These are phyloP conservation scores for Leptogaster cylindrica DNA, from an alignment of 2,888 invertebrate genomes.

Conservation along the genomic window DNA sequence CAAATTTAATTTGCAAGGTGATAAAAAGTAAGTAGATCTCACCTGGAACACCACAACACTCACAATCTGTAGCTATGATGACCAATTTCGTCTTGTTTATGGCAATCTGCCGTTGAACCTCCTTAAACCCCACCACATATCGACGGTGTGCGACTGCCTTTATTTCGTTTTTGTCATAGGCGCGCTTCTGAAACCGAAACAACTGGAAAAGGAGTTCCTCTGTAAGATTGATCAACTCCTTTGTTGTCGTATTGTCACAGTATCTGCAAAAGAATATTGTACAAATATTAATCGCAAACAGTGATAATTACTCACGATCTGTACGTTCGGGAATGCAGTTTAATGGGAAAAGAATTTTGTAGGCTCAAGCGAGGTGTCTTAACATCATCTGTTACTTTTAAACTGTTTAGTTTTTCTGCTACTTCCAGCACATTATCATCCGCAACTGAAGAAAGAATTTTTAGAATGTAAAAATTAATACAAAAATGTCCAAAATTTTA, in stretches of 20 bases:
- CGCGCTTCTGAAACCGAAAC: slow-evolving; percentile 68
- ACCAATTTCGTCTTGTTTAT: slow-evolving; percentile 67
- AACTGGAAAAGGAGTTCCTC: slow-evolving; percentile 65
- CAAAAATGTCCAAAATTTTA: background rate
- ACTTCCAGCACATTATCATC: no score
- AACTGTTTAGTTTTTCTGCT: background rate
- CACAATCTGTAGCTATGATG: slow-evolving; percentile 70
- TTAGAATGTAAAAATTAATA: background rate
- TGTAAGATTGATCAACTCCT: slow-evolving; percentile 64
- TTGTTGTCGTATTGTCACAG: slow-evolving; percentile 68
- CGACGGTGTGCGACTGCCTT: slow-evolving; percentile 67
- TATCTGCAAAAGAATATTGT: slow-evolving; percentile 58
- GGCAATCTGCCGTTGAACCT: slow-evolving; percentile 66
- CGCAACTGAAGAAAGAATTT: no score
- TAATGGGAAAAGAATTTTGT: no score
- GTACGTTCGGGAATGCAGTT: background rate
- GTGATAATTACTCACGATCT: slow-evolving; percentile 13
- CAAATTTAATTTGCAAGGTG: slow-evolving; percentile 13
- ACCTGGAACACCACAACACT: slow-evolving; percentile 58
- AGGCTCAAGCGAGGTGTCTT: no score
- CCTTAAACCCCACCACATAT: slow-evolving; percentile 69
- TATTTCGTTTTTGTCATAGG: slow-evolving; percentile 66
- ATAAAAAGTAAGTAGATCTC: background rate
- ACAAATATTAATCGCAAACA: no score
- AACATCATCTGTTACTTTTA: background rate